Conservation (phyloP, 2,888 invertebrate genomes). For the Omphaloscelis lunosa region DNA sequence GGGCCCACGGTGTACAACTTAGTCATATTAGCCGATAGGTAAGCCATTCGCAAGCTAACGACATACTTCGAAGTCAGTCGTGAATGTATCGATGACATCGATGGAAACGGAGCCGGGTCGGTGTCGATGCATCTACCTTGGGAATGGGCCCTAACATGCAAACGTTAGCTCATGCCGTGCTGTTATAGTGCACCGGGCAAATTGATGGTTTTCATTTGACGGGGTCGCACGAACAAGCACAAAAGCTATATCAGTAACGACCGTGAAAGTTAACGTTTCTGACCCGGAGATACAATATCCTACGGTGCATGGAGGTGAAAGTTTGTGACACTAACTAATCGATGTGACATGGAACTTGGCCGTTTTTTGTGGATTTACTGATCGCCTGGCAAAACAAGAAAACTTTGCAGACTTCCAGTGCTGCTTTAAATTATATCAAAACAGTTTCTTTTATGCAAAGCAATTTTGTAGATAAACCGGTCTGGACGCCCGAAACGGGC, state of each 20-base stretch:
- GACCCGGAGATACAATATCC: conserved; percentile 81
- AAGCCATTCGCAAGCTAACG: conserved; percentile 68
- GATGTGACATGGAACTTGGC: conserved; percentile 75
- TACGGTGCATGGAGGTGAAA: conserved; percentile 83
- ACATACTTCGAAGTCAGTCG: conserved; percentile 74
- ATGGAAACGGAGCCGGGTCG: conserved; percentile 75
- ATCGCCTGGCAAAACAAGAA: conserved; percentile 64
- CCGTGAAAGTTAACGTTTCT: conserved; percentile 81
- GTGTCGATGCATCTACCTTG: conserved; percentile 67
- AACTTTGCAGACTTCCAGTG: conserved; percentile 38
- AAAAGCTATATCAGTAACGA: conserved; percentile 77
- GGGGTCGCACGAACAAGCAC: conserved; percentile 73
- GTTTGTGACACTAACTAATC: conserved; percentile 85
- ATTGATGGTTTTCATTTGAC: conserved; percentile 75
- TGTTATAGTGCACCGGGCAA: conserved; percentile 64
- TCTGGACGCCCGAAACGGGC: conserved; percentile 41
- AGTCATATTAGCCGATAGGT: conserved; percentile 66
- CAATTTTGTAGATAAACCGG: conserved; percentile 57
- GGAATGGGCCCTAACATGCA: conserved; percentile 64
- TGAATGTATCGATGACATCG: conserved; percentile 78
- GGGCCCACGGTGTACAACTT: conserved; percentile 44
- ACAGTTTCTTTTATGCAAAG: conserved; percentile 47
- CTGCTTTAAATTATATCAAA: conserved; percentile 41
- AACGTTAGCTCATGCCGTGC: conserved; percentile 49
- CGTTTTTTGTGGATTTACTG: conserved; percentile 71